These are phyloP conservation scores for Erebia palarica DNA, from an alignment of 2,888 invertebrate genomes.

Conservation along the genomic window DNA sequence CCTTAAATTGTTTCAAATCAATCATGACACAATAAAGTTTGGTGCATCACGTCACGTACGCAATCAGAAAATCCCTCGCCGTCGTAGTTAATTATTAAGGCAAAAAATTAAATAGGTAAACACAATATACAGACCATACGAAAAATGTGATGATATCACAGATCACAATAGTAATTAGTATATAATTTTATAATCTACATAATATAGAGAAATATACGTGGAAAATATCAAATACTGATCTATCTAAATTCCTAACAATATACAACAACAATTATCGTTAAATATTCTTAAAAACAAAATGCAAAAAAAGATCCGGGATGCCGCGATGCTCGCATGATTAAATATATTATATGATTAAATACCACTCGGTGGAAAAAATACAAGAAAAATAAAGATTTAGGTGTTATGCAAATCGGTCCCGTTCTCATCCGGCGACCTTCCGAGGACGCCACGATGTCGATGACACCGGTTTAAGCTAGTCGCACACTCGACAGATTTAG, in stretches of 20 bases:
- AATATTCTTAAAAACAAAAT: slow-evolving; percentile 22
- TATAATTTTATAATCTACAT: neutral
- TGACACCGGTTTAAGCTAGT: slow-evolving; percentile 49
- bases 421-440: slow-evolving; percentile 55
- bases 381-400: slow-evolving; percentile 35
- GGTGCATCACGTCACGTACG: neutral
- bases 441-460: slow-evolving; percentile 61
- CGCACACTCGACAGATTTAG: slow-evolving; percentile 21
- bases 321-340: slow-evolving; percentile 32
- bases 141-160: neutral
- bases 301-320: slow-evolving; percentile 41
- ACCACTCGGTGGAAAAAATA: slow-evolving; percentile 24
- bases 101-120: neutral
- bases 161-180: neutral
- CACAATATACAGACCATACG: neutral
- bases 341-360: slow-evolving; percentile 37
- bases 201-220: slow-evolving; percentile 2
- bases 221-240: slow-evolving; percentile 24
- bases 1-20: neutral
- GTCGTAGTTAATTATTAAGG: neutral
- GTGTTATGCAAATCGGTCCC: slow-evolving; percentile 40
- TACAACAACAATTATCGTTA: slow-evolving; percentile 33
- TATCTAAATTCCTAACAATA: slow-evolving; percentile 30
- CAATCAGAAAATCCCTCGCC: neutral
- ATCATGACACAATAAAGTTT: neutral